Evolutionary conservation across 2,113 vertebrate species (phyloP).

Genomic region (Pachycephala philippinensis): DNA sequence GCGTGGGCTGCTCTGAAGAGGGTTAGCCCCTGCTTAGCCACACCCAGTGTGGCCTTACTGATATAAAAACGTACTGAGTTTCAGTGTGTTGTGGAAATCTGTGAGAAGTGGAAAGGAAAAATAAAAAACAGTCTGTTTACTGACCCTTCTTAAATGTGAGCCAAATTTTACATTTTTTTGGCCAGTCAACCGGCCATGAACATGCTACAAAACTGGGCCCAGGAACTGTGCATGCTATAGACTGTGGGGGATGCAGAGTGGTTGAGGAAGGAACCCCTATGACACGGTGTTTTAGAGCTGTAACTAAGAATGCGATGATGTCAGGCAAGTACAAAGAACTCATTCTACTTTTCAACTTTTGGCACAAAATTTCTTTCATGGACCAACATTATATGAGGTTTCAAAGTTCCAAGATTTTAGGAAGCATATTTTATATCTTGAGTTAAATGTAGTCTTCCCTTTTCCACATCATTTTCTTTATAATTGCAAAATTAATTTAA

Average conservation of each 20-base stretch:
- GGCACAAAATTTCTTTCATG: not conserved
- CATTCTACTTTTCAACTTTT: not conserved
- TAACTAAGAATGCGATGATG: not conserved
- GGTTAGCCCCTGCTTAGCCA: not conserved
- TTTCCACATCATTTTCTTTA: not conserved
- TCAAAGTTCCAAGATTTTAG: not conserved
- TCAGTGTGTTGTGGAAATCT: not conserved
- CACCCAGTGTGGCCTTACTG: accelerated
- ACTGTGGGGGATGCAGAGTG: not conserved
- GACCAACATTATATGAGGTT: not conserved
- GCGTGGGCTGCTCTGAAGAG: not conserved
- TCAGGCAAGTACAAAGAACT: not conserved
- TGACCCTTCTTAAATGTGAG: not conserved
- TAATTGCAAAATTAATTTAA: not conserved
- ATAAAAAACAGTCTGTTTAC: not conserved
- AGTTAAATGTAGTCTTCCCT: not conserved
- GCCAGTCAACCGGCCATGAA: not conserved
- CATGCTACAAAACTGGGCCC: not conserved
- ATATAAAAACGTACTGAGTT: not conserved
- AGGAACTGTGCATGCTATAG: not conserved
- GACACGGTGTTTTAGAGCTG: not conserved
- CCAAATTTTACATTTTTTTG: not conserved
- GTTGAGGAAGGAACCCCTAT: not conserved
- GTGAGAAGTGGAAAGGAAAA: not conserved
- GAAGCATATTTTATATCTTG: not conserved